These are phyloP conservation scores for Eupithecia pulchellata DNA, from an alignment of 2,888 invertebrate genomes.

Conservation along the genomic window DNA sequence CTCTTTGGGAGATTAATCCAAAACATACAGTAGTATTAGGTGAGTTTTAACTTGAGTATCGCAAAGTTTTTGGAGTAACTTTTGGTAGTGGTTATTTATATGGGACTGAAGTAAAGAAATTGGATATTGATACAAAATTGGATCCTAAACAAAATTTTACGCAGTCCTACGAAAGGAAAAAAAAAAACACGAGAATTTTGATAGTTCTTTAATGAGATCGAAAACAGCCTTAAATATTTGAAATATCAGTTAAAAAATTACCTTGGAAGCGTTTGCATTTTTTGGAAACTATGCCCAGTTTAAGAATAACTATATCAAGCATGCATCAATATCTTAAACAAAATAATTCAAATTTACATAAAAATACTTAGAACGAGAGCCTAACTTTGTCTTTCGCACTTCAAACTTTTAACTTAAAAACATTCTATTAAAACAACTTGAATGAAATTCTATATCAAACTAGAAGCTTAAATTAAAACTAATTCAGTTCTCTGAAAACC, in stretches of 20 bases:
- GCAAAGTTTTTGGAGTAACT: no score
- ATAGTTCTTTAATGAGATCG: not conserved
- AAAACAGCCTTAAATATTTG: not conserved
- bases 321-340: not conserved
- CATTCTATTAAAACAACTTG: not conserved
- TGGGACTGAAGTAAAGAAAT: no score
- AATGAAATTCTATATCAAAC: not conserved
- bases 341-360: not conserved
- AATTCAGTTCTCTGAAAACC: not conserved
- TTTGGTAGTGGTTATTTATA: no score
- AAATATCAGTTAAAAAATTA: no score
- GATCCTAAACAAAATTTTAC: no score
- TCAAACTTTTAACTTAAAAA: not conserved
- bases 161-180: no score
- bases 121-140: no score
- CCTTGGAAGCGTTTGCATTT: no score
- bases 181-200: not conserved
- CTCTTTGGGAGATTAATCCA: no score
- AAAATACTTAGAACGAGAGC: not conserved
- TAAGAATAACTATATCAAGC: not conserved
- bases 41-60: no score
- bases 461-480: not conserved
- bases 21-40: no score
- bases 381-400: not conserved
- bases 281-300: no score